These are phyloP conservation scores for Harpegnathos saltator DNA, from an alignment of 1,140 invertebrate genomes.

Conservation along the genomic window DNA sequence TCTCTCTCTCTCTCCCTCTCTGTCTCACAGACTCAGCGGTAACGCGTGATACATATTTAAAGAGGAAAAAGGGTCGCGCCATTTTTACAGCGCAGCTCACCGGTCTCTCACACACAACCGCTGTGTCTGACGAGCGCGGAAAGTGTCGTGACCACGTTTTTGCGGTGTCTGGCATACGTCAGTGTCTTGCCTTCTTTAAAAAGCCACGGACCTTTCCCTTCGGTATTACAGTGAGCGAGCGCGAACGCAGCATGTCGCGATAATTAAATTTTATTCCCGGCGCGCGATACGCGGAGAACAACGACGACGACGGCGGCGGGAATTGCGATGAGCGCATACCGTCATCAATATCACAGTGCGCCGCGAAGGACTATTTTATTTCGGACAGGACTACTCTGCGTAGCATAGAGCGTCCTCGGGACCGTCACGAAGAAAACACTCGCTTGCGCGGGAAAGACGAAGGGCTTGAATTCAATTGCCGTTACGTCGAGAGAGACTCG, in stretches of 20 bases:
- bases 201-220: constrained; percentile 18
- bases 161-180: constrained; percentile 60
- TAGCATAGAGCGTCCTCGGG: no score
- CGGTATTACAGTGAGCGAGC: not conserved
- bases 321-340: not conserved
- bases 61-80: constrained; percentile 46
- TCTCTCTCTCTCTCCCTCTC: no score
- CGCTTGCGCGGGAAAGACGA: not conserved
- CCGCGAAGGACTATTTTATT: no score
- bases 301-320: not conserved
- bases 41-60: constrained; percentile 62
- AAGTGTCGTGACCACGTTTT: constrained; percentile 64
- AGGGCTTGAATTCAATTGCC: constrained; percentile 44
- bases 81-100: constrained; percentile 48
- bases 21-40: constrained; percentile 35
- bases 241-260: not conserved
- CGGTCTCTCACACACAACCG: constrained; percentile 36
- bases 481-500: constrained; percentile 15
- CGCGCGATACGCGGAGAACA: not conserved
- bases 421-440: not conserved
- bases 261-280: constrained; percentile 65
- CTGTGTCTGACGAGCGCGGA: constrained; percentile 65
- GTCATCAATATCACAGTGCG: no score
- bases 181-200: constrained; percentile 43
- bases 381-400: no score